A percentile compares a stretch with the other conserved stretches of the same genome.
Evolutionary conservation across 37 sponge, comb jelly and placozoan genomes (phyloP).

Genomic region (Trichoplax adhaerens): DNA sequence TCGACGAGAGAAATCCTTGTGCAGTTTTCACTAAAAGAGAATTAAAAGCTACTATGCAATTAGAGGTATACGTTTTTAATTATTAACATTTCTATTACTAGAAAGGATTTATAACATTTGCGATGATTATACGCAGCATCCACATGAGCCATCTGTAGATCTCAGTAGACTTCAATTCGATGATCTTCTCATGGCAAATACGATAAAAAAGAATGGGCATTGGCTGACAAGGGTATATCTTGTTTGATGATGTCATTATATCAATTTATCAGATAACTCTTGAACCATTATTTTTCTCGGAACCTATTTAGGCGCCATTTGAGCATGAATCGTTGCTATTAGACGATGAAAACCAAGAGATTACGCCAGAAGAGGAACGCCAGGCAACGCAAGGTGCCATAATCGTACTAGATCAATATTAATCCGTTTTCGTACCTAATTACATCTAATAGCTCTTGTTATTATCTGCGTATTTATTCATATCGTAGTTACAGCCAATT

Average conservation of each 20-base stretch:
- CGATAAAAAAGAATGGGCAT: slow-evolving; percentile 14
- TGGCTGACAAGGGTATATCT: slow-evolving; percentile 43
- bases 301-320: slow-evolving; percentile 38
- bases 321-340: slow-evolving; percentile 67
- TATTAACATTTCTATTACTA: no score
- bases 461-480: no score
- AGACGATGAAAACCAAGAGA: slow-evolving; percentile 33
- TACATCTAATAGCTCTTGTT: no score
- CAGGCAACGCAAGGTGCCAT: slow-evolving; percentile 23
- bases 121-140: neutral
- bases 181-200: slow-evolving; percentile 15
- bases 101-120: no score
- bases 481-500: no score
- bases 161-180: slow-evolving; percentile 30
- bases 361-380: slow-evolving; percentile 19
- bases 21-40: slow-evolving; percentile 42
- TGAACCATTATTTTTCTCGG: neutral
- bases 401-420: no score
- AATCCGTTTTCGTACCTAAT: no score
- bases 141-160: neutral
- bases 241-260: no score
- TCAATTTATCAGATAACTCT: no score
- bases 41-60: slow-evolving; percentile 24
- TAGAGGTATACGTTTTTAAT: slow-evolving; percentile 19
- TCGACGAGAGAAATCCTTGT: slow-evolving; percentile 71